Conservation (phyloP, 2,797 vertebrate genomes). For the Phataginus tetradactyla region DNA sequence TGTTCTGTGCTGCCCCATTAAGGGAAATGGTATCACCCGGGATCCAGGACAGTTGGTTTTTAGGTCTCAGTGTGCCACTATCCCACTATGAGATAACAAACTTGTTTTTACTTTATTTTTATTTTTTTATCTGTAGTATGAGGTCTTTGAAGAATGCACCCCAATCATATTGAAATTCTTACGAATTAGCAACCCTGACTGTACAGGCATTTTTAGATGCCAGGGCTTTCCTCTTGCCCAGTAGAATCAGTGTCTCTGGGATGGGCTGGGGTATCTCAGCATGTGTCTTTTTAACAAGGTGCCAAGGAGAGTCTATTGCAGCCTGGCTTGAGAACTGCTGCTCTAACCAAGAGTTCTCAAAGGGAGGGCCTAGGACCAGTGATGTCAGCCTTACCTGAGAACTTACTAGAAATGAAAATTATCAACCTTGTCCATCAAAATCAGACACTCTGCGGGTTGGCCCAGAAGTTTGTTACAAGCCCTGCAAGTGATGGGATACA, state of each 20-base stretch:
- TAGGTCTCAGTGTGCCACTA: background rate
- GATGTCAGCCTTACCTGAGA: background rate
- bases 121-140: background rate
- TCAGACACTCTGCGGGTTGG: background rate
- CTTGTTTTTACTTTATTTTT: background rate
- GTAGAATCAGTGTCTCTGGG: background rate
- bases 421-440: background rate
- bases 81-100: background rate
- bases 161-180: background rate
- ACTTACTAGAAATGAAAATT: background rate
- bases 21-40: background rate
- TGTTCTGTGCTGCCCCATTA: background rate
- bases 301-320: background rate
- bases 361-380: background rate
- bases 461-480: background rate
- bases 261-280: background rate
- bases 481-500: background rate
- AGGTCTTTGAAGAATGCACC: background rate
- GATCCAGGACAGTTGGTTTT: background rate
- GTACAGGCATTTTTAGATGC: background rate
- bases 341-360: background rate
- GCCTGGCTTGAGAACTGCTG: background rate
- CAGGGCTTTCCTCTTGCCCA: background rate
- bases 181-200: background rate
- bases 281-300: background rate